Conservation (phyloP, 1,140 invertebrate species). For the Drosophila chauvacae region DNA sequence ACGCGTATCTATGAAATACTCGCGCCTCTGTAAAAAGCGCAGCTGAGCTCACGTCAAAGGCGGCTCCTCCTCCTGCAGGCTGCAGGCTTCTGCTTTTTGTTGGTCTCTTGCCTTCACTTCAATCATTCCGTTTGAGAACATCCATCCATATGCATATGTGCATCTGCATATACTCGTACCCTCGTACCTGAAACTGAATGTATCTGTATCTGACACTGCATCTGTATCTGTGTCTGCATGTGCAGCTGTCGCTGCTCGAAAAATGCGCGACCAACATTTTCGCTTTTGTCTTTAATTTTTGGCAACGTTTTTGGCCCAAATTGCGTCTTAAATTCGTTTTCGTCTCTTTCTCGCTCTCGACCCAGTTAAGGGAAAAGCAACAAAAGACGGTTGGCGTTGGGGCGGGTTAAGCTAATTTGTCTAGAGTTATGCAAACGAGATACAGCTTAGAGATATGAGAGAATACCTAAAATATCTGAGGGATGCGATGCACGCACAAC, state of each 20-base stretch:
- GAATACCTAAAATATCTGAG: slow-evolving; percentile 20
- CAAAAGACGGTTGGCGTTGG: slow-evolving; percentile 7
- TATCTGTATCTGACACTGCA: slow-evolving; percentile 9
- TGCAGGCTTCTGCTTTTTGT: slow-evolving; percentile 35
- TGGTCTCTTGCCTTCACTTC: slow-evolving; percentile 39
- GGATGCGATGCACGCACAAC: slow-evolving; percentile 24
- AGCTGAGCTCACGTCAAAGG: slow-evolving; percentile 70
- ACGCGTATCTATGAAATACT: slow-evolving; percentile 1
- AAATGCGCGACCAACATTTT: slow-evolving; percentile 56
- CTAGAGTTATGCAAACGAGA: slow-evolving; percentile 60
- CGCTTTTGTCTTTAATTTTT: slow-evolving; percentile 57
- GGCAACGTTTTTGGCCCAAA: slow-evolving; percentile 44
- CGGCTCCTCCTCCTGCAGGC: slow-evolving; percentile 14
- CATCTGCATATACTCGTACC: slow-evolving; percentile 2
- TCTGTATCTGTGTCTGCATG: slow-evolving; percentile 53
- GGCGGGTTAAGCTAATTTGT: slow-evolving; percentile 1
- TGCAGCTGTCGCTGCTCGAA: slow-evolving; percentile 41
- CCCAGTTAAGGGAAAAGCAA: slow-evolving; percentile 30
- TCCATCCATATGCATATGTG: slow-evolving; percentile 37
- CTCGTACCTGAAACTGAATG: slow-evolving; percentile 12
- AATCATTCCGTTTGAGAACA: slow-evolving; percentile 44
- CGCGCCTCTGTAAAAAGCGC: slow-evolving; percentile 55
- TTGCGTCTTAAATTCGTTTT: slow-evolving; percentile 45
- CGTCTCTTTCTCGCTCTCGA: slow-evolving; percentile 10
- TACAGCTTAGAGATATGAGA: slow-evolving; percentile 13